Percentiles rank a stretch among this genome's conserved stretches.
These are phyloP conservation scores for Atractosteus spatula DNA, from an alignment of 2,113 vertebrate species.

Conservation along the genomic window DNA sequence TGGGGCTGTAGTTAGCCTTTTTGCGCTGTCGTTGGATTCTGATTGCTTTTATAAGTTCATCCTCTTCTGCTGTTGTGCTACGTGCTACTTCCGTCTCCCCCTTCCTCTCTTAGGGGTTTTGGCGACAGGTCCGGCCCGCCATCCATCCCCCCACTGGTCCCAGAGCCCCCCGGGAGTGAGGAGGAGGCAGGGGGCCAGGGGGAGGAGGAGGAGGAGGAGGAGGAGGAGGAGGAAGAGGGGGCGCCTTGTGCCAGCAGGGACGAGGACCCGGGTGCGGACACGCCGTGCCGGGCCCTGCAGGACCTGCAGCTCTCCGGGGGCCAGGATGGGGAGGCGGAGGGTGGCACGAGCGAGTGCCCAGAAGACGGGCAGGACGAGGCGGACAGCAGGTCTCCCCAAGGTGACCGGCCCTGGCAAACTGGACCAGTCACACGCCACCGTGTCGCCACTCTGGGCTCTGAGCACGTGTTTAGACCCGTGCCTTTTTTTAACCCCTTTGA, in stretches of 20 bases:
- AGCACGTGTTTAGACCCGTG: too few relatives aligned
- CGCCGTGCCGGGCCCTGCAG: slow-evolving; percentile 38
- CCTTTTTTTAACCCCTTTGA: too few relatives aligned
- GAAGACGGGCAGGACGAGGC: slow-evolving; percentile 35
- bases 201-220: slow-evolving; percentile 28
- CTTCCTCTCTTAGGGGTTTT: slow-evolving; percentile 68
- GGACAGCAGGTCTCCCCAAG: slow-evolving; percentile 73
- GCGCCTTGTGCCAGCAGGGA: slow-evolving; percentile 14
- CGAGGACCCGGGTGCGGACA: slow-evolving; percentile 21
- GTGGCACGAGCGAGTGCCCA: slow-evolving; percentile 32
- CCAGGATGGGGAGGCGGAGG: slow-evolving; percentile 34
- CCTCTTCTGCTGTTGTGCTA: not conserved
- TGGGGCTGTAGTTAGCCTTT: not conserved
- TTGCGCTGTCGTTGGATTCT: too few relatives aligned
- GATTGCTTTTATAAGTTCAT: too few relatives aligned
- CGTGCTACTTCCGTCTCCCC: not conserved
- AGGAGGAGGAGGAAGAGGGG: slow-evolving; percentile 32
- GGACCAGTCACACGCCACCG: too few relatives aligned
- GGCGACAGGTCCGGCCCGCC: slow-evolving; percentile 87
- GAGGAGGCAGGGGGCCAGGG: slow-evolving; percentile 34
- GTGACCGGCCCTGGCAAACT: slow-evolving; percentile 45
- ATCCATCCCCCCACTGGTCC: slow-evolving; percentile 57
- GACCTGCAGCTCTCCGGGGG: slow-evolving; percentile 44
- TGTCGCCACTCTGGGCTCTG: too few relatives aligned
- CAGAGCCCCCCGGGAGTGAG: slow-evolving; percentile 38